Percentiles rank a stretch among this genome's conserved stretches.
phyloP scores from a whole-genome alignment of 2,113 vertebrate genomes.

The Laticauda laticaudata region DNA sequence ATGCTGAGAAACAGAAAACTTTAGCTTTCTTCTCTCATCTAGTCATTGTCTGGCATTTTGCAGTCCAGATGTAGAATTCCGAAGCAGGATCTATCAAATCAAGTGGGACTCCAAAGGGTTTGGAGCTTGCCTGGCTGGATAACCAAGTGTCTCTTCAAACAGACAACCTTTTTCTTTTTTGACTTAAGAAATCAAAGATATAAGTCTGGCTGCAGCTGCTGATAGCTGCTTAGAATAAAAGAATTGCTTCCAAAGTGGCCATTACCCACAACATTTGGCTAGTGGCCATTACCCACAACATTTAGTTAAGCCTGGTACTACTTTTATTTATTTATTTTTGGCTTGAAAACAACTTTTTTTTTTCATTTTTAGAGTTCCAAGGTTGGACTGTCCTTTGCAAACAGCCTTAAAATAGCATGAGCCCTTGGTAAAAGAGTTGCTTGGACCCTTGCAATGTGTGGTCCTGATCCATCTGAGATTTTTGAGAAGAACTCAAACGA shows the following conservation, averaged over 20 bases:
- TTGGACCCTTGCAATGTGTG: conserved; percentile 35
- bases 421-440: conserved; percentile 29
- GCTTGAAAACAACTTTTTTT: not conserved
- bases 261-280: conserved; percentile 27
- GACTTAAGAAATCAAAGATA: not conserved
- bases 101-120: not conserved
- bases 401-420: not conserved
- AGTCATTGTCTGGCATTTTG: not conserved
- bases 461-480: conserved; percentile 50
- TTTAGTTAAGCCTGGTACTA: conserved; percentile 15
- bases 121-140: too few species aligned
- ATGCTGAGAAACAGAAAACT: not conserved
- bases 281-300: not conserved
- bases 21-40: not conserved
- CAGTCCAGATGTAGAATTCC: not conserved
- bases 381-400: conserved; percentile 8
- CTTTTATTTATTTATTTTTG: conserved; percentile 22
- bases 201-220: not conserved
- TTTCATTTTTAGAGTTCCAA: not conserved
- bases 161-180: not conserved
- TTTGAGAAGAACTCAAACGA: conserved; percentile 42
- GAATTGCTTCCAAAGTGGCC: conserved; percentile 9
- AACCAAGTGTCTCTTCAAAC: not conserved
- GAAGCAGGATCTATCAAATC: not conserved
- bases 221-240: not conserved